Evolutionary conservation across 2,113 vertebrate species (phyloP), one percentile per base, ranked within the genome.

Genomic region (Bos indicus): DNA sequence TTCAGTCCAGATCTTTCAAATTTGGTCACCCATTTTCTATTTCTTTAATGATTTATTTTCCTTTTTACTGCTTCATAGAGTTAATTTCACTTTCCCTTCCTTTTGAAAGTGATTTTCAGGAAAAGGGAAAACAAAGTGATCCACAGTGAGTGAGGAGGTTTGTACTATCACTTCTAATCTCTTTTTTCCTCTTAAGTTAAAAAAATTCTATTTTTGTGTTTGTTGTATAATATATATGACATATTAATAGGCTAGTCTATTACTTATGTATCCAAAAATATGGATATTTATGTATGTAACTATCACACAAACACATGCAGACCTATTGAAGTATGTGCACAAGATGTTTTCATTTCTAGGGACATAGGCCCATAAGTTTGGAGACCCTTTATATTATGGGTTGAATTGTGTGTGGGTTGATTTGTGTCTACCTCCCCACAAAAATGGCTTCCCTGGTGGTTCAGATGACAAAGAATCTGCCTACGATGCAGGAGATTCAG

Each of bases 181-280:
- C 9, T 48, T 52, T 25, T 89, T 89, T 81, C 19, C 48, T 81
- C 46, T 64, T 64, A 17, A 59, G n/a, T 92, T 30, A 71, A 80
- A 80, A 46, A 77, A 64, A 94, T 88, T 96, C 15, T 64, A 33
- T 23, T 88, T 67, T 96, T 94, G 8, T 88, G 43, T 64, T 89
- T 81, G 16, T 30, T 95, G 82, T 95, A n/a, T 88, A 80, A 43
- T 52, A 16, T 19, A 43, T 36, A 33, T 57, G 25, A 71, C 26
- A 67, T 16, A 40, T 48, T n/a, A 84, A 54, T 80, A 74, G 15
- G 3, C n/a, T 40, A 90, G 11, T 74, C 1, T 78, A 40, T 90
- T 85, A 64, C 1, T 64, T 19, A 62, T 56, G 4, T 67, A 9
- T 15, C 43, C 43, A 46, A 46, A 46, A 80, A 71, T 3, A 60